Conservation (phyloP, 2,113 vertebrate species). For the Machaerirhynchus nigripectus region DNA sequence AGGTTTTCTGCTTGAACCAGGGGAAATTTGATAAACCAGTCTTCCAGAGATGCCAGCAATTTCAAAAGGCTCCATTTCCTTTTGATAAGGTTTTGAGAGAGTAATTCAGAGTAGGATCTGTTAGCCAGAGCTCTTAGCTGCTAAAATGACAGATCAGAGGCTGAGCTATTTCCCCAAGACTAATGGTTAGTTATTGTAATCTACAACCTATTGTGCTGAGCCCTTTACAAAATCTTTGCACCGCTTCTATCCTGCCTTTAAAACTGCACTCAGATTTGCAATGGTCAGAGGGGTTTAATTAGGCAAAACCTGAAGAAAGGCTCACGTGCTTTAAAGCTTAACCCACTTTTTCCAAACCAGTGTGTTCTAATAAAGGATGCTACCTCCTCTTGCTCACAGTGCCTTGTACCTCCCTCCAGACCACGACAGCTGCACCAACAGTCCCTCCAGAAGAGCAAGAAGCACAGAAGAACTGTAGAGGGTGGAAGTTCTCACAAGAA, state of each 20-base stretch:
- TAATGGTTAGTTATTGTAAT: constrained; percentile 11
- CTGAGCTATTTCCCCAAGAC: constrained; percentile 53
- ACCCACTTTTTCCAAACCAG: neutral
- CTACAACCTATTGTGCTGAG: constrained; percentile 36
- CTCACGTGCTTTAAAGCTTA: neutral
- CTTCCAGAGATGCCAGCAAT: constrained; percentile 58
- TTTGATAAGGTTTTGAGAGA: constrained; percentile 61
- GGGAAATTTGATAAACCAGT: constrained; percentile 66
- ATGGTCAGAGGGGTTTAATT: neutral
- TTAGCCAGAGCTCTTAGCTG: constrained; percentile 40
- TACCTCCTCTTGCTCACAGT: neutral
- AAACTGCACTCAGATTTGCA: neutral
- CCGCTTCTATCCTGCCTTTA: neutral
- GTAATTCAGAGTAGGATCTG: constrained; percentile 47
- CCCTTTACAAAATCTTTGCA: neutral
- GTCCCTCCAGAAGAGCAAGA: neutral
- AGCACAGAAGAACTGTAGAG: neutral
- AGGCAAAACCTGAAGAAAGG: neutral
- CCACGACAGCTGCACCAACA: neutral
- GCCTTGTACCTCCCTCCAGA: neutral
- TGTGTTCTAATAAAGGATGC: neutral
- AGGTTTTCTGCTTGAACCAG: constrained; percentile 43
- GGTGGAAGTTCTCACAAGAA: neutral
- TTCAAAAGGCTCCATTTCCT: constrained; percentile 46
- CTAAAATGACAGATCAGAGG: constrained; percentile 62